Evolutionary conservation across 2,797 vertebrate species (phyloP), one percentile per base, ranked within the genome.

Genomic region (Poecile montanus): DNA sequence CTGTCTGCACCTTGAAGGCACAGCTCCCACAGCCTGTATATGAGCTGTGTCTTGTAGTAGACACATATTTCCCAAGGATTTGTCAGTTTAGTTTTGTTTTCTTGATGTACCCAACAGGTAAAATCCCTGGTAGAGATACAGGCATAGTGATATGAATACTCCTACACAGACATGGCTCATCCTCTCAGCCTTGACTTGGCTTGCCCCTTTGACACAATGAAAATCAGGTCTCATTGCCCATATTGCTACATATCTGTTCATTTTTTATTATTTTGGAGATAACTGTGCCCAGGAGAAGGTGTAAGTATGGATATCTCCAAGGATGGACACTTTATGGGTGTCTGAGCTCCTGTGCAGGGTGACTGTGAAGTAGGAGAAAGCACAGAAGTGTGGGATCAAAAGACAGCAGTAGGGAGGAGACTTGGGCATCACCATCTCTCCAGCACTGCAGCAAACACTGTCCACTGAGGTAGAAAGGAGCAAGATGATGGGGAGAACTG

Each of bases 401-500:
- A 71, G 9, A 6, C 25, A 60, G 21, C 22, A 58, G 29, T 2
- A 44, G 42, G 50, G 15, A 56, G 27, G 25, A 53, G 36, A 83
- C 20, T 0, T 1, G 74, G 53, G 68, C 48, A 30, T 8, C 48
- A 25, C 23, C 53, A 77, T 45, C 21, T 29, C 68, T 68, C 38
- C 79, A 81, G 61, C 45, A 40, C 26, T 3, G 1, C 1, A 3
- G 50, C 47, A 82, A 63, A 40, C 16, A 18, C 42, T 67, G 23
- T 44, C 78, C n/a, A 62, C 32, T 25, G 83, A 82, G 26, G 51
- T 0, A 56, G 32, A 40, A 79, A 72, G 54, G 44, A 76, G 29
- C 0, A 0, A 67, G 42, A 3, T 7, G 18, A 44, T 56, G 36
- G 20, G 32, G 42, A 74, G 36, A 88, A 30, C 34, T 74, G 53